phyloP scores from a whole-genome alignment of 2,888 invertebrate species.

The Germaria angustata region DNA sequence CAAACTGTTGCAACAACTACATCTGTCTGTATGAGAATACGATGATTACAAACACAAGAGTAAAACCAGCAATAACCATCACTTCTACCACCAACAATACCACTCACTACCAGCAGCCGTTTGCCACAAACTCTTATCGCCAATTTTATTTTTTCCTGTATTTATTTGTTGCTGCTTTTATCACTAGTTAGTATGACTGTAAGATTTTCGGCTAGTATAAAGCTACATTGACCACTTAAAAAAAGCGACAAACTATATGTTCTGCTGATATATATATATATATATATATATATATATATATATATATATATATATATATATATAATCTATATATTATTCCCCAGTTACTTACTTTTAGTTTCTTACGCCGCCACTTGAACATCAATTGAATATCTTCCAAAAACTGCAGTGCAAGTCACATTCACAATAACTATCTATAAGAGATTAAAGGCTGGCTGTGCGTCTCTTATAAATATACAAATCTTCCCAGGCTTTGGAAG shows the following conservation, averaged over 20 bases:
- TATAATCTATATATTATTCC: constrained; percentile 44
- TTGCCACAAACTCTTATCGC: constrained; percentile 59
- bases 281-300: too few relatives aligned
- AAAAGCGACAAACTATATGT: constrained; percentile 64
- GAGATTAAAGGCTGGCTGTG: constrained; percentile 38
- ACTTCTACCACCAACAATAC: constrained; percentile 21
- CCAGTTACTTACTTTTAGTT: constrained; percentile 18
- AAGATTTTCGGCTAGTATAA: constrained; percentile 30
- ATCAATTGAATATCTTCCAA: constrained; percentile 57
- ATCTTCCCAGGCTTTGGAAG: constrained; percentile 53
- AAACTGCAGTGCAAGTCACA: constrained; percentile 38
- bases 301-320: too few relatives aligned
- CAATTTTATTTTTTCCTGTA: constrained; percentile 9
- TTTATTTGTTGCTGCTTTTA: constrained; percentile 15
- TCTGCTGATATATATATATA: too few relatives aligned
- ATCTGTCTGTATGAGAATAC: neutral
- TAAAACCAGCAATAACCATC: constrained; percentile 31
- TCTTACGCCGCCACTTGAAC: constrained; percentile 31
- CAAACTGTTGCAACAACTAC: constrained; percentile 34
- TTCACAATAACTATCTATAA: constrained; percentile 22
- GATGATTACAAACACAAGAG: constrained; percentile 32
- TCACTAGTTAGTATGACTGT: constrained; percentile 57
- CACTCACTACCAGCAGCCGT: constrained; percentile 1
- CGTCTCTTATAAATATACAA: constrained; percentile 2
- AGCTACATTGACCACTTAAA: neutral